Conservation (phyloP, 2,113 vertebrate genomes). For the Lipophrys pholis region DNA sequence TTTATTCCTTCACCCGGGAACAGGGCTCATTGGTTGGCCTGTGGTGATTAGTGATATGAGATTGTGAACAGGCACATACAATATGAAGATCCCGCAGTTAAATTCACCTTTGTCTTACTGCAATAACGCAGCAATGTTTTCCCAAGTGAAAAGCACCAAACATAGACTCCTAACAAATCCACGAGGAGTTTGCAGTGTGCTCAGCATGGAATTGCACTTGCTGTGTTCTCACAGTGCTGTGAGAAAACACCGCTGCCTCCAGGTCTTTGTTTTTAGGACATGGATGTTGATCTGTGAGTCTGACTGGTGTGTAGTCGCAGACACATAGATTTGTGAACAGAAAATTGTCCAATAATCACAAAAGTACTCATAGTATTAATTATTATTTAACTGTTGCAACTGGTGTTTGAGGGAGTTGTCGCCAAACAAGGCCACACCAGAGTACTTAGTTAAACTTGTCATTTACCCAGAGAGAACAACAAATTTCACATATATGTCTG, state of each 20-base stretch:
- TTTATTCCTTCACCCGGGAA: slow-evolving; percentile 55
- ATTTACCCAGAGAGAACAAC: background rate
- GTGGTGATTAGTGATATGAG: slow-evolving; percentile 9
- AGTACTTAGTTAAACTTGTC: background rate
- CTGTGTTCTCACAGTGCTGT: background rate
- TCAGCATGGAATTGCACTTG: slow-evolving; percentile 18
- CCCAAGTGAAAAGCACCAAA: slow-evolving; percentile 13
- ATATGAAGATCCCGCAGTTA: slow-evolving; percentile 3
- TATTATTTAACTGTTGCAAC: background rate
- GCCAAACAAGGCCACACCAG: background rate
- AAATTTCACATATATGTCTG: background rate
- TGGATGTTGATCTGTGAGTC: too few relatives aligned
- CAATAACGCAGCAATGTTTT: slow-evolving; percentile 15
- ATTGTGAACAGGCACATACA: slow-evolving; percentile 16
- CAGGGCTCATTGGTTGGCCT: slow-evolving; percentile 13
- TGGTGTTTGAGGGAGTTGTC: background rate
- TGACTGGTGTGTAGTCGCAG: too few relatives aligned
- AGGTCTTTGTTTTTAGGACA: background rate
- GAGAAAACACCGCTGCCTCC: slow-evolving; percentile 4
- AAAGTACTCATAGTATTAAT: background rate
- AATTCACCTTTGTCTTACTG: background rate
- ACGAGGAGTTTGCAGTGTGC: too few relatives aligned
- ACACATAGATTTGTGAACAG: too few relatives aligned
- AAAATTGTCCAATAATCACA: background rate
- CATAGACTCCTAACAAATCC: slow-evolving; percentile 1